phyloP scores from a whole-genome alignment of 1,140 invertebrate species.

The Metopolophium dirhodum region DNA sequence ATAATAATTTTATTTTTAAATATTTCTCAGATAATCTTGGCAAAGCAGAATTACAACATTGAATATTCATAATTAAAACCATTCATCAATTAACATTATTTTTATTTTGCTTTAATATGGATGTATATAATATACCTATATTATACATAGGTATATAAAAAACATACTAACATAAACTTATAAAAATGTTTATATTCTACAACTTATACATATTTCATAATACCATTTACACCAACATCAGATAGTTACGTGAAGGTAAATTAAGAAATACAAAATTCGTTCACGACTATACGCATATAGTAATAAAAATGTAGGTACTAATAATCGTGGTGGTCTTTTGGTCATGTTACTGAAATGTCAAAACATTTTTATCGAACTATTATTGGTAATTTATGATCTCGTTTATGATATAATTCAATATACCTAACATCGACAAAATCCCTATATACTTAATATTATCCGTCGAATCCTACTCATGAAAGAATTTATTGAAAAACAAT shows the following conservation, averaged over 20 bases:
- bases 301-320: background rate
- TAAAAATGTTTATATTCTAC: background rate
- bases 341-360: background rate
- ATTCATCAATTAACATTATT: background rate
- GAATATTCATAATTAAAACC: background rate
- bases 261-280: background rate
- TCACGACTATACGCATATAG: background rate
- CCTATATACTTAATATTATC: background rate
- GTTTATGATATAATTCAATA: background rate
- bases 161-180: background rate
- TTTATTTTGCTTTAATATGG: background rate
- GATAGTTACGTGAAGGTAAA: background rate
- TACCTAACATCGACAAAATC: background rate
- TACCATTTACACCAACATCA: background rate
- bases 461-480: background rate
- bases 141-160: background rate
- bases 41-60: too few relatives aligned
- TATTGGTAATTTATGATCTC: too few relatives aligned
- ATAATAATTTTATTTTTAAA: too few relatives aligned
- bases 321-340: background rate
- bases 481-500: background rate
- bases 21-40: too few relatives aligned
- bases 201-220: background rate
- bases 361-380: background rate
- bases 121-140: background rate